A percentile compares a stretch with the other conserved stretches of the same genome.
These are phyloP conservation scores for Gallinago nigripennis DNA, from an alignment of 2,797 vertebrate species.

Conservation along the genomic window DNA sequence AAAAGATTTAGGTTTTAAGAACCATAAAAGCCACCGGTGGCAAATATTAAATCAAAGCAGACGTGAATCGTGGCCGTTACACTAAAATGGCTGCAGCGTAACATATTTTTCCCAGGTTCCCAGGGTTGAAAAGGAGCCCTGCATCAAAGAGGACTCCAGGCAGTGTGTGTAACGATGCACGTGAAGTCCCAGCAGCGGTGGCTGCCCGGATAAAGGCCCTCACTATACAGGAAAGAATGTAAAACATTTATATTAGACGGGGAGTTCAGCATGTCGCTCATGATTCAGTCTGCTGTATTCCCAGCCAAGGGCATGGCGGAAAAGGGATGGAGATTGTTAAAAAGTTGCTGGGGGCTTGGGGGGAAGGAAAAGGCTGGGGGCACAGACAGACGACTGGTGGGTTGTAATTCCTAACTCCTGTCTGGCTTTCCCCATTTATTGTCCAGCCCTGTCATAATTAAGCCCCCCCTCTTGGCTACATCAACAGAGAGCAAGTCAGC, in stretches of 20 bases:
- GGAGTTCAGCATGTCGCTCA: conserved; percentile 47
- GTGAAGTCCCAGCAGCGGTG: conserved; percentile 44
- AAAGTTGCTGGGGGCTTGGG: conserved; percentile 26
- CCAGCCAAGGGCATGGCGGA: conserved; percentile 29
- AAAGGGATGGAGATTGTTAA: conserved; percentile 61
- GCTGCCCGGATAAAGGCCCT: conserved; percentile 18
- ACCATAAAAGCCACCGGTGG: neutral
- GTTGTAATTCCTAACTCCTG: conserved; percentile 60
- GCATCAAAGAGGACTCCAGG: neutral
- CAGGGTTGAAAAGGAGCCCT: conserved; percentile 25
- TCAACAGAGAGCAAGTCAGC: conserved; percentile 61
- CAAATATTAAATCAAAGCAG: conserved; percentile 1
- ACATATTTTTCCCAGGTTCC: conserved; percentile 9
- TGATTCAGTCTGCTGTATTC: conserved; percentile 40
- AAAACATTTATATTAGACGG: conserved; percentile 51
- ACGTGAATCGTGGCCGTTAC: neutral
- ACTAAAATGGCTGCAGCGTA: neutral
- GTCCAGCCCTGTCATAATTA: conserved; percentile 58
- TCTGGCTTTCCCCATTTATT: conserved; percentile 65
- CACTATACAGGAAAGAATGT: conserved; percentile 49
- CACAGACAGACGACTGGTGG: neutral
- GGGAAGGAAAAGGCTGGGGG: neutral
- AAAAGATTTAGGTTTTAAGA: neutral
- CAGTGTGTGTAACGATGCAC: conserved; percentile 22
- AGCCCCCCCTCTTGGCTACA: conserved; percentile 57